A percentile compares a stretch with the other conserved stretches of the same genome.
Evolutionary conservation across 2,113 vertebrate species (phyloP).

Genomic region (Ascaphus truei): DNA sequence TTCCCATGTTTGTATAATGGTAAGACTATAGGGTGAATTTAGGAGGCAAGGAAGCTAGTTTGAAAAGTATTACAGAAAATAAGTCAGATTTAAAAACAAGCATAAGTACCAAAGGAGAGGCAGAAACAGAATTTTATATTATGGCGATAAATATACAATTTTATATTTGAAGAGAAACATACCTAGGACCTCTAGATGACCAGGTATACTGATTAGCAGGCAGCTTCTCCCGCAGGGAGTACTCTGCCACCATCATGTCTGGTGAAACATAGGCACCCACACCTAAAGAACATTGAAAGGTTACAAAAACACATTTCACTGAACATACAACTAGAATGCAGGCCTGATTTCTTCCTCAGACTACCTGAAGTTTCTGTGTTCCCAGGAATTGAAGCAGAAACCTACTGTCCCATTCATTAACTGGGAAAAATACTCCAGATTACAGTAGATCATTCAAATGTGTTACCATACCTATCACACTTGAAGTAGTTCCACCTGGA

Average conservation of each 20-base stretch:
- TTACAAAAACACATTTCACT: background rate
- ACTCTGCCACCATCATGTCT: slow-evolving; percentile 98
- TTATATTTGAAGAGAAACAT: too few relatives aligned
- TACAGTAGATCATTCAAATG: too few relatives aligned
- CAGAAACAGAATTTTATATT: too few relatives aligned
- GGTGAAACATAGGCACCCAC: slow-evolving; percentile 96
- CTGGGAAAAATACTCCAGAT: background rate
- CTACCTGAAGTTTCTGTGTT: background rate
- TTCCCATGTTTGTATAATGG: too few relatives aligned
- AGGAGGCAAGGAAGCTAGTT: too few relatives aligned
- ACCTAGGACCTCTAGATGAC: slow-evolving; percentile 93
- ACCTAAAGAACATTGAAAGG: slow-evolving; percentile 57
- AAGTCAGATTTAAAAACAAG: too few relatives aligned
- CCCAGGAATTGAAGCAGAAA: too few relatives aligned
- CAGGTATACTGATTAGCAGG: slow-evolving; percentile 97
- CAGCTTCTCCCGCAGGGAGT: slow-evolving; percentile 93
- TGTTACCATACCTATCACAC: slow-evolving; percentile 85
- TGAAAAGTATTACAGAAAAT: too few relatives aligned
- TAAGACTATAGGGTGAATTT: too few relatives aligned
- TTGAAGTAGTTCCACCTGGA: slow-evolving; percentile 91
- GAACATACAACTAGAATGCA: background rate
- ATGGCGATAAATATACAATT: too few relatives aligned
- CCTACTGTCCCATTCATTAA: background rate
- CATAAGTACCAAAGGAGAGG: too few relatives aligned
- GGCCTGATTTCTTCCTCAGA: background rate